Conservation (phyloP, 2,888 invertebrate species). For the Lithophane semibrunnea region DNA sequence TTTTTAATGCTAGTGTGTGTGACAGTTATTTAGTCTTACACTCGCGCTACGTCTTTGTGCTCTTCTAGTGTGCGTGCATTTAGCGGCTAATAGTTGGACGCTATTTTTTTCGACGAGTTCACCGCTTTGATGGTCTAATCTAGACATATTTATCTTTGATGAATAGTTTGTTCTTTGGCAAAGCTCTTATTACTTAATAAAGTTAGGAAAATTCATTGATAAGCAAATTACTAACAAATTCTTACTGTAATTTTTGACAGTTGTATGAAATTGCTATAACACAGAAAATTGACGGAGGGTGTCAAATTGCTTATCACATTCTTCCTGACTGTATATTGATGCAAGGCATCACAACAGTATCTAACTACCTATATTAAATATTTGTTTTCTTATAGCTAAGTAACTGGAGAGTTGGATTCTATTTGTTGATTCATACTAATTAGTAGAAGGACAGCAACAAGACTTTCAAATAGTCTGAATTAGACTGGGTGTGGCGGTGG, state of each 20-base stretch:
- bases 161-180: not conserved
- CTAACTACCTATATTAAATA: too few species aligned
- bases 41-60: too few species aligned
- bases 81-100: too few species aligned
- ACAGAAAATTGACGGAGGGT: not conserved
- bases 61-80: too few species aligned
- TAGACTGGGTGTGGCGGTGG: conserved; percentile 15
- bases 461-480: conserved; percentile 11
- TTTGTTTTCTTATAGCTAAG: not conserved
- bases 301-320: not conserved
- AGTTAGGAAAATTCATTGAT: not conserved
- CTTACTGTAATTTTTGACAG: not conserved
- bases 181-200: not conserved
- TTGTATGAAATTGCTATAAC: not conserved
- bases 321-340: not conserved
- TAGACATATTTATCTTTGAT: too few species aligned
- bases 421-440: not conserved
- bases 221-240: not conserved
- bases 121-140: too few species aligned
- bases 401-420: not conserved
- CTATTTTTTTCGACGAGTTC: too few species aligned
- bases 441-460: not conserved
- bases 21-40: too few species aligned
- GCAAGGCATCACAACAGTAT: not conserved
- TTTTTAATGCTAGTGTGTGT: too few species aligned